These are phyloP conservation scores for Camelus dromedarius DNA, from an alignment of 2,113 vertebrate species.

Conservation along the genomic window DNA sequence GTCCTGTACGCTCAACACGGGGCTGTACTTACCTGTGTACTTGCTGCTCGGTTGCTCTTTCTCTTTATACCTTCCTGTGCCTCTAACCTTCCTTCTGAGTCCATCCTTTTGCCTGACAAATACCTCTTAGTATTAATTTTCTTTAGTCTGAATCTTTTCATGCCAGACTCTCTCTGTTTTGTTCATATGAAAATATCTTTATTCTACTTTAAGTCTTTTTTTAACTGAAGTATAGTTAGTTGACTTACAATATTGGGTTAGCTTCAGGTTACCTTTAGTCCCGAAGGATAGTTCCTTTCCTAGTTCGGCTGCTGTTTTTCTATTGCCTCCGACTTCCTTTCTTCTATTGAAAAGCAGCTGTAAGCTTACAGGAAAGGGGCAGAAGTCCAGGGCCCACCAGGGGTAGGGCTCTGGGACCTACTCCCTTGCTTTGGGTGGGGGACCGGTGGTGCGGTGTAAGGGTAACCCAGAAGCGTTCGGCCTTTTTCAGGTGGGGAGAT, in stretches of 20 bases:
- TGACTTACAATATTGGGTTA: neutral
- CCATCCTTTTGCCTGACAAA: neutral
- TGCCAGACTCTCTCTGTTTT: neutral
- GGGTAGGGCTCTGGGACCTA: neutral
- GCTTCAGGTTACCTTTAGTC: neutral
- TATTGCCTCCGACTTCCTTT: neutral
- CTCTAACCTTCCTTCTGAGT: neutral
- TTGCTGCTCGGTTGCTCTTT: neutral
- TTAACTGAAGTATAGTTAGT: neutral
- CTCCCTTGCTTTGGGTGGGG: neutral
- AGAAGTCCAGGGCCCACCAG: neutral
- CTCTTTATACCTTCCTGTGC: neutral
- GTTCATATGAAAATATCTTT: neutral
- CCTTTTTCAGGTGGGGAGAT: neutral
- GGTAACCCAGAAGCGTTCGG: neutral
- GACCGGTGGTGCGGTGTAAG: too few relatives aligned
- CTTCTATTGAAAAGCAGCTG: neutral
- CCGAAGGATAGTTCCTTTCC: neutral
- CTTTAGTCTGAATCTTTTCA: neutral
- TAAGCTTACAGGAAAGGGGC: neutral
- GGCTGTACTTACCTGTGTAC: accelerated
- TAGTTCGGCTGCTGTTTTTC: neutral
- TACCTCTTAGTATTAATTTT: neutral
- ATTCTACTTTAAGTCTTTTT: neutral
- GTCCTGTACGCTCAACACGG: accelerated